phyloP scores from a whole-genome alignment of 2,888 invertebrate genomes.

The Dicranocentrus wangi region DNA sequence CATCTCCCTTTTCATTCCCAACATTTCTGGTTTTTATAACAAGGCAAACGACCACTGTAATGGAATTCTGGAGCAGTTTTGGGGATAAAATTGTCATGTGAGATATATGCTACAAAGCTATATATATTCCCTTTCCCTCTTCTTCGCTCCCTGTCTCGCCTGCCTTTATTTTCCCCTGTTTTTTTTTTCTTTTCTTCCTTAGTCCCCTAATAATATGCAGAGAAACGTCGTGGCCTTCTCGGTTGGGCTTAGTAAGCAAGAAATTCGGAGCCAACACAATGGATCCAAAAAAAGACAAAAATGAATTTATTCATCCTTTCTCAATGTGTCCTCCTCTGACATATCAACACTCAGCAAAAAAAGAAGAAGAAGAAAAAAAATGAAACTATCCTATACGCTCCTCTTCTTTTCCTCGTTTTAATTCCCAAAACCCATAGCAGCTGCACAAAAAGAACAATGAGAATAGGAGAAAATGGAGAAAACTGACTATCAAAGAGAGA shows the following conservation, averaged over 20 bases:
- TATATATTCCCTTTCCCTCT: not conserved
- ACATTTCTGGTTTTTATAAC: constrained; percentile 44
- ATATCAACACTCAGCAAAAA: constrained; percentile 23
- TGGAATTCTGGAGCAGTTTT: constrained; percentile 59
- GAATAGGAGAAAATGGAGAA: constrained; percentile 37
- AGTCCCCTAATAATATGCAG: constrained; percentile 24
- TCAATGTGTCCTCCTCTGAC: not conserved
- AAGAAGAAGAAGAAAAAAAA: not conserved
- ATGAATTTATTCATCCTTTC: constrained; percentile 35
- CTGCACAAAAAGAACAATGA: constrained; percentile 32
- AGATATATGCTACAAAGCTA: constrained; percentile 9
- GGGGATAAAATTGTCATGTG: constrained; percentile 52
- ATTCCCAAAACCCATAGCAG: constrained; percentile 21
- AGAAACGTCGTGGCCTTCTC: constrained; percentile 21
- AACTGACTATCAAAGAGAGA: constrained; percentile 32
- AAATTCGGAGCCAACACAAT: constrained; percentile 47
- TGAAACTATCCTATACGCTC: not conserved
- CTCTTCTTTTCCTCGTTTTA: constrained; percentile 38
- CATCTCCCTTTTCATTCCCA: not conserved
- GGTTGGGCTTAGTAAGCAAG: constrained; percentile 60
- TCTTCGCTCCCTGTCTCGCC: no score
- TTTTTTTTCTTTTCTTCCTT: constrained; percentile 1
- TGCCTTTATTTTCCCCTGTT: not conserved
- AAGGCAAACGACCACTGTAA: constrained; percentile 52
- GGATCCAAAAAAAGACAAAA: constrained; percentile 30